These are phyloP conservation scores for Acleris cristana DNA, from an alignment of 2,888 invertebrate species.

Conservation along the genomic window DNA sequence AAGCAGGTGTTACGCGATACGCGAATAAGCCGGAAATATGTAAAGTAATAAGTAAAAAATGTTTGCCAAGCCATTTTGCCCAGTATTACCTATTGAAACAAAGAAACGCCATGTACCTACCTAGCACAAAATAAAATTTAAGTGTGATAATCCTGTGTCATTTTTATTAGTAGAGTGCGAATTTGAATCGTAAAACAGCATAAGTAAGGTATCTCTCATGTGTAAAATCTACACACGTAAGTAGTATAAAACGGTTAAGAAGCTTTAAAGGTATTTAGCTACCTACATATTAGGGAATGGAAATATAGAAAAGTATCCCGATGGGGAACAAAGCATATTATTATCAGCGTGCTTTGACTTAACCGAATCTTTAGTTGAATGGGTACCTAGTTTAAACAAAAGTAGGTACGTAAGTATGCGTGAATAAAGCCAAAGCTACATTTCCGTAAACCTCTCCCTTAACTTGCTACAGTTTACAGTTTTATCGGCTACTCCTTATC, in stretches of 20 bases:
- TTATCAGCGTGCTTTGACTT: no score
- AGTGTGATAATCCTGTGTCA: constrained; percentile 12
- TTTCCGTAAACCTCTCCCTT: constrained; percentile 52
- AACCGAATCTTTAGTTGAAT: no score
- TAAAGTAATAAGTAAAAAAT: constrained; percentile 55
- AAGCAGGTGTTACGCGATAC: constrained; percentile 83
- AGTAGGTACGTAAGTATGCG: neutral
- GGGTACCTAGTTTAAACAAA: no score
- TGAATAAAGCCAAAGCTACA: constrained; percentile 49
- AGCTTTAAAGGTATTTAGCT: no score
- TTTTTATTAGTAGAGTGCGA: constrained; percentile 16
- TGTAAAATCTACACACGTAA: no score
- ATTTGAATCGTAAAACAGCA: constrained; percentile 18
- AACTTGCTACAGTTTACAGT: constrained; percentile 54
- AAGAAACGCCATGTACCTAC: neutral
- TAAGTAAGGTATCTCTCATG: neutral
- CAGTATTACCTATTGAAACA: constrained; percentile 17
- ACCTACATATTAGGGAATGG: no score
- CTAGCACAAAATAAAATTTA: neutral
- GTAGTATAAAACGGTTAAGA: no score
- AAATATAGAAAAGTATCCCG: no score
- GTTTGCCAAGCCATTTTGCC: constrained; percentile 49
- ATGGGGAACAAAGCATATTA: no score
- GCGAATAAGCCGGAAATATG: constrained; percentile 56
- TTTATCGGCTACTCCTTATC: constrained; percentile 54